These are phyloP conservation scores for Pseudomyrmex dendroicus DNA, from an alignment of 1,140 invertebrate genomes.

Conservation along the genomic window DNA sequence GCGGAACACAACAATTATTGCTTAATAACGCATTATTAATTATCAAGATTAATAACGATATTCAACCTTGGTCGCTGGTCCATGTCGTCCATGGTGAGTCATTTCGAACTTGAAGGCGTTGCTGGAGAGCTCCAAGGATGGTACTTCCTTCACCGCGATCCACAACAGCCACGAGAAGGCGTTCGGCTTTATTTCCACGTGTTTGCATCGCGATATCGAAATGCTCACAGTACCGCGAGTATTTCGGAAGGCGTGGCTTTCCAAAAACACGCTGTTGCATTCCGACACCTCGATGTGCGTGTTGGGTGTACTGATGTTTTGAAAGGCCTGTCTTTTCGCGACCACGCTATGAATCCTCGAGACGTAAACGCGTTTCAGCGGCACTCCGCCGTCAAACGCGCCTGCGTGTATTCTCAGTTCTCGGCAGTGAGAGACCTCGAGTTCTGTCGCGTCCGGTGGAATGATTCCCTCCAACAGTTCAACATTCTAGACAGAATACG, in stretches of 20 bases:
- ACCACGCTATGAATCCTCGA: constrained; percentile 84
- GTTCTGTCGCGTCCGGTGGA: constrained; percentile 85
- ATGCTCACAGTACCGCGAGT: constrained; percentile 87
- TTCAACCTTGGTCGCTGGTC: constrained; percentile 86
- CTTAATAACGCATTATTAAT: background rate
- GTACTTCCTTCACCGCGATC: constrained; percentile 86
- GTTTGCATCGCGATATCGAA: constrained; percentile 85
- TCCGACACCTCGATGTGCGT: constrained; percentile 85
- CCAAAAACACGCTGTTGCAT: constrained; percentile 85
- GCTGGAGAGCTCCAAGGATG: constrained; percentile 85
- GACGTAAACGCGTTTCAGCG: constrained; percentile 84
- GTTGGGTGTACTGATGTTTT: constrained; percentile 85
- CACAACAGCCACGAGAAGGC: constrained; percentile 88
- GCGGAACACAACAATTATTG: background rate
- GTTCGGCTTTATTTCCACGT: constrained; percentile 86
- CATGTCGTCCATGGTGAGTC: constrained; percentile 85
- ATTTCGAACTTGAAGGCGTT: constrained; percentile 88
- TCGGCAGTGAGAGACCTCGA: constrained; percentile 87
- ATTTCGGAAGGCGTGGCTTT: constrained; percentile 86
- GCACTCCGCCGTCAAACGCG: constrained; percentile 82
- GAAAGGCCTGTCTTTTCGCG: constrained; percentile 85
- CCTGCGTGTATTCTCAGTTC: constrained; percentile 86
- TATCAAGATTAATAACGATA: background rate
- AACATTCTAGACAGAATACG: constrained; percentile 80
- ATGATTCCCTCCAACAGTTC: constrained; percentile 85